Evolutionary conservation across 2,113 vertebrate species (phyloP).

Genomic region (Syrmaticus mikado): DNA sequence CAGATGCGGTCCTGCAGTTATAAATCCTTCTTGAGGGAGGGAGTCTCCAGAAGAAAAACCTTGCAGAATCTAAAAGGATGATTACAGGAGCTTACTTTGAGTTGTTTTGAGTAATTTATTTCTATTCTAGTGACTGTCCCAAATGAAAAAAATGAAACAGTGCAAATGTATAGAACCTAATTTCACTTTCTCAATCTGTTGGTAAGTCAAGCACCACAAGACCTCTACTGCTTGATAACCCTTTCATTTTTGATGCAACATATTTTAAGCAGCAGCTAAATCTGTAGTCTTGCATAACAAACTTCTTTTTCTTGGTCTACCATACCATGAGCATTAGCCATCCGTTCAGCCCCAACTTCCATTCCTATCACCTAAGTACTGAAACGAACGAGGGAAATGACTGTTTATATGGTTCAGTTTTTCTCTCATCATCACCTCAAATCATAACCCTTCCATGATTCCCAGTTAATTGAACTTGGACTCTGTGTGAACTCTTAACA

Average conservation of each 20-base stretch:
- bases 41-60: not conserved
- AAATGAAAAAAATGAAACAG: not conserved
- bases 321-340: not conserved
- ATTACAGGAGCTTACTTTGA: not conserved
- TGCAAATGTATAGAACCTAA: not conserved
- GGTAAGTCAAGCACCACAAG: not conserved
- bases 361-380: not conserved
- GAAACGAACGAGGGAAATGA: not conserved
- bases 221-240: not conserved
- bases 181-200: not conserved
- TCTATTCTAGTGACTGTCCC: not conserved
- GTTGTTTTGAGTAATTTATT: not conserved
- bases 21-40: not conserved
- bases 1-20: not conserved
- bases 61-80: not conserved
- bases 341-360: not conserved
- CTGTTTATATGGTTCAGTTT: not conserved
- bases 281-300: not conserved
- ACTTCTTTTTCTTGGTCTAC: not conserved
- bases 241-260: conserved; percentile 3
- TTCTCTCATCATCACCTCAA: not conserved
- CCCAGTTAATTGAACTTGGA: not conserved
- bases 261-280: conserved; percentile 30
- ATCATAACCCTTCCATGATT: not conserved
- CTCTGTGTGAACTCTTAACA: not conserved